Evolutionary conservation across 64 coral and sea anemone species (phyloP).

Genomic region (Trachythela sp.): DNA sequence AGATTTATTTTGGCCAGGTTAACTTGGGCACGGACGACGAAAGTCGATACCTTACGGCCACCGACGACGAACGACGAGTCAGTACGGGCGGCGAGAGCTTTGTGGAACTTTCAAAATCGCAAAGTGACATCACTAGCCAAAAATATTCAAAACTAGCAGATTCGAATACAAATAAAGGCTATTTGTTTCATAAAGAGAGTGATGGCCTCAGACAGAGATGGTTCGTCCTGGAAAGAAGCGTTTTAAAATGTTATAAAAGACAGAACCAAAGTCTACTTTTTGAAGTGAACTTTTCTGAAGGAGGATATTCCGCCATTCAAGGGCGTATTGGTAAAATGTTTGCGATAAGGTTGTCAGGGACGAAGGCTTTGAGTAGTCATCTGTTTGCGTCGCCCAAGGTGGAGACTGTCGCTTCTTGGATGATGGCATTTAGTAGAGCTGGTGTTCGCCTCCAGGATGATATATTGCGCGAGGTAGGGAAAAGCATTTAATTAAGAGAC

Average conservation of each 20-base stretch:
- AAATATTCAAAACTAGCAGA: background rate
- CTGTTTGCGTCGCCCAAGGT: background rate
- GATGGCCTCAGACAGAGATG: background rate
- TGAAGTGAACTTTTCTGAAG: background rate
- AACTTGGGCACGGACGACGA: background rate
- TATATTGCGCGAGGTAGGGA: background rate
- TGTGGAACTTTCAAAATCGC: background rate
- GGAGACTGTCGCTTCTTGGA: background rate
- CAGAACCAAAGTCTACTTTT: background rate
- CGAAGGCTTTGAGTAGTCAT: background rate
- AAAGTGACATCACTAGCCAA: background rate
- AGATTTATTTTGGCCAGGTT: background rate
- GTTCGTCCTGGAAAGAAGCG: background rate
- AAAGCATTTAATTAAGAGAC: background rate
- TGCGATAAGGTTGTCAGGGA: background rate
- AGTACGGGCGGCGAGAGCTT: background rate
- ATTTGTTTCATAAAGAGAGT: background rate
- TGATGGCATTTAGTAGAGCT: background rate
- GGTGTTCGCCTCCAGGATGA: background rate
- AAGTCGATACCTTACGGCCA: background rate
- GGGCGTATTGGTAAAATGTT: background rate
- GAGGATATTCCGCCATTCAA: background rate
- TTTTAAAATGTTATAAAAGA: background rate
- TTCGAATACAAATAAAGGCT: background rate
- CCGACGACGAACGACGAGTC: conserved; percentile 2